These are phyloP conservation scores for Perizoma flavofasciatum DNA, from an alignment of 2,888 invertebrate genomes.

Conservation along the genomic window DNA sequence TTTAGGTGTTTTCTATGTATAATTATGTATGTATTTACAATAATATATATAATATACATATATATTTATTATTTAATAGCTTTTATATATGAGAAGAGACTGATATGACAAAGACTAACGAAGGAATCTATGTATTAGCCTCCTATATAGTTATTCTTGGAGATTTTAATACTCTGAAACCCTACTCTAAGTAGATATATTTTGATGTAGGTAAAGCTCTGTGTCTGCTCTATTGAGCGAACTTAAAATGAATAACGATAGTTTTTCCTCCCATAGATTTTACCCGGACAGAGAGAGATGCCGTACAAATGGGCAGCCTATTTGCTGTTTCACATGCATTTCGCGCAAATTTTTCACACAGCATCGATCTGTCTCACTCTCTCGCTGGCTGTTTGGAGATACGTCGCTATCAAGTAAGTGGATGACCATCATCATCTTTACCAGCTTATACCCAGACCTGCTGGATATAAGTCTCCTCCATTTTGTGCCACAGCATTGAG, in stretches of 20 bases:
- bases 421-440: background rate
- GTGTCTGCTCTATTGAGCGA: too few relatives aligned
- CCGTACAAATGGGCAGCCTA: conserved; percentile 89
- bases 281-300: conserved; percentile 86
- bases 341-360: conserved; percentile 91
- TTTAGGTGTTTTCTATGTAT: too few relatives aligned
- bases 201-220: too few relatives aligned
- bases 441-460: too few relatives aligned
- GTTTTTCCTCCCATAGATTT: conserved; percentile 59
- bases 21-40: too few relatives aligned
- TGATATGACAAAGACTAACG: conserved; percentile 1
- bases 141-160: too few relatives aligned
- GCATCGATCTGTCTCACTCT: conserved; percentile 92
- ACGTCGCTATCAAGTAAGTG: conserved; percentile 91
- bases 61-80: background rate
- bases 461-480: too few relatives aligned
- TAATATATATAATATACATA: conserved; percentile 7
- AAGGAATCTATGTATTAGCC: too few relatives aligned
- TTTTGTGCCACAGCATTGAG: too few relatives aligned
- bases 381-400: conserved; percentile 93
- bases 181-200: too few relatives aligned
- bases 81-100: conserved; percentile 3
- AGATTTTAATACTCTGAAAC: too few relatives aligned
- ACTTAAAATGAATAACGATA: background rate
- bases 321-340: conserved; percentile 91